Conservation (phyloP, 1,140 invertebrate species). For the Lerema accius region DNA sequence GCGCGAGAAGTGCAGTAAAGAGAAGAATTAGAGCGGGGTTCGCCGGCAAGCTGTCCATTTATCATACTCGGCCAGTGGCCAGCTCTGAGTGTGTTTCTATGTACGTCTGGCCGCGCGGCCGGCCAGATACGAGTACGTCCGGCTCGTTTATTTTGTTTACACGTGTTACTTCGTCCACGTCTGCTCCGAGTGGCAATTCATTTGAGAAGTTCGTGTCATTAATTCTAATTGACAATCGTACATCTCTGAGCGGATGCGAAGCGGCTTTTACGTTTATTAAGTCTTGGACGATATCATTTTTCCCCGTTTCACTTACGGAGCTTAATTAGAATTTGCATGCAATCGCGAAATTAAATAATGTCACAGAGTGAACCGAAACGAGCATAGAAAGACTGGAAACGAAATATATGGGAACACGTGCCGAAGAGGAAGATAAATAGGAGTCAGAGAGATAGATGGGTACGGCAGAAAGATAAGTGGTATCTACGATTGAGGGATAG, state of each 20-base stretch:
- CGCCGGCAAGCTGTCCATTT: conserved; percentile 56
- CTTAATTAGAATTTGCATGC: neutral
- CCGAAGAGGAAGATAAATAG: neutral
- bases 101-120: conserved; percentile 60
- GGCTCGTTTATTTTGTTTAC: conserved; percentile 69
- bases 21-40: conserved; percentile 55
- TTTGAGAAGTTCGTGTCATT: conserved; percentile 26
- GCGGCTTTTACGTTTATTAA: conserved; percentile 12
- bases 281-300: conserved; percentile 3
- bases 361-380: neutral
- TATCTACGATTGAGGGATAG: neutral
- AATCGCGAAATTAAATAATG: neutral
- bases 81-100: conserved; percentile 71
- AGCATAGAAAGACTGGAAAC: neutral
- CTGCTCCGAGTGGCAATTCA: conserved; percentile 39
- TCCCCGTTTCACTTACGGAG: neutral
- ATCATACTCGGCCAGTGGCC: conserved; percentile 61
- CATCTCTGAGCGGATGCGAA: neutral
- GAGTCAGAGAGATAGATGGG: neutral
- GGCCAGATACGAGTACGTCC: conserved; percentile 48
- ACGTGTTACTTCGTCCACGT: conserved; percentile 49
- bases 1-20: conserved; percentile 44
- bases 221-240: conserved; percentile 22
- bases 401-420: neutral
- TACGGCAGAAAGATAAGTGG: conserved; percentile 3